Evolutionary conservation across 2,113 vertebrate genomes (phyloP).

Genomic region (Upupa epops): DNA sequence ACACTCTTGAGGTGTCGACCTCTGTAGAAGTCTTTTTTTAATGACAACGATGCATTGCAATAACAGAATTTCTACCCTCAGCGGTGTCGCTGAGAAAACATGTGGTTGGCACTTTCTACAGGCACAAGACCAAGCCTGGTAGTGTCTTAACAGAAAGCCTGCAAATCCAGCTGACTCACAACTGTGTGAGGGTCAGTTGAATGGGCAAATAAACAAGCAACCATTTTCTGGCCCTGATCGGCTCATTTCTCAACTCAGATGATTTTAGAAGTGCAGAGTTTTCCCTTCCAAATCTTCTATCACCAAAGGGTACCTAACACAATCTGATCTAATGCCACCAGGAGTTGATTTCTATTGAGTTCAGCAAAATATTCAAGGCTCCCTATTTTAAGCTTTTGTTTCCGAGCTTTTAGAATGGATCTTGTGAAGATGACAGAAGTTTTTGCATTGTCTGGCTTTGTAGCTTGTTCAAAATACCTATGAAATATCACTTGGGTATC

Average conservation of each 20-base stretch:
- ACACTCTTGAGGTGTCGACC: background rate
- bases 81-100: background rate
- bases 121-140: background rate
- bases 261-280: background rate
- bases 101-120: background rate
- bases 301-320: background rate
- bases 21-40: background rate
- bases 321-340: background rate
- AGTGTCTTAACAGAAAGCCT: background rate
- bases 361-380: background rate
- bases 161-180: background rate
- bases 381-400: background rate
- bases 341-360: background rate
- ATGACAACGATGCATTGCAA: background rate
- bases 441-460: background rate
- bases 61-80: background rate
- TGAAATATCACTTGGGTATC: background rate
- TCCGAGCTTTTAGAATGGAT: background rate
- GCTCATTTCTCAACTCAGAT: background rate
- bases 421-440: background rate
- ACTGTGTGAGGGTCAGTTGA: background rate
- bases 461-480: background rate
- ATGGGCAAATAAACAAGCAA: background rate
- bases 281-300: background rate
- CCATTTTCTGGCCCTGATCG: background rate